Percentiles rank a stretch among this genome's conserved stretches.
Conservation (phyloP, 35 echinoderm and acorn worm genomes). For the Ophioderma brevispina region DNA sequence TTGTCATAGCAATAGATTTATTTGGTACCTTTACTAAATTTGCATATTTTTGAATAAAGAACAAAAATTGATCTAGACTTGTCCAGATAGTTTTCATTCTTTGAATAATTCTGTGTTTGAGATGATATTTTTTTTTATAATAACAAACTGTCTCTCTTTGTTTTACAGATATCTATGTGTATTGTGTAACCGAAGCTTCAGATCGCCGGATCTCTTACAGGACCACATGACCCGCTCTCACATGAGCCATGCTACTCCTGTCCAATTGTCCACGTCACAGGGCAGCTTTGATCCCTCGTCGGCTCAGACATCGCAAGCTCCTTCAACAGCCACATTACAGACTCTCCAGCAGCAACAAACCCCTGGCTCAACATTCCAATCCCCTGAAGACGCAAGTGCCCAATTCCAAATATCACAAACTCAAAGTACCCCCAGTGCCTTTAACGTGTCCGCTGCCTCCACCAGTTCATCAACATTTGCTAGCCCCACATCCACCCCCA, state of each 20-base stretch:
- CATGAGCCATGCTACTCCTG: background rate
- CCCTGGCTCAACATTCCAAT: background rate
- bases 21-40: too few species aligned
- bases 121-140: too few species aligned
- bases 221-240: background rate
- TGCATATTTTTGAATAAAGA: too few species aligned
- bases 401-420: background rate
- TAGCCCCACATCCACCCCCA: background rate
- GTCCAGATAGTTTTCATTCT: too few species aligned
- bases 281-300: background rate
- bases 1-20: too few species aligned
- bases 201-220: background rate
- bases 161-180: background rate
- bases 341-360: background rate
- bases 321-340: background rate
- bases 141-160: too few species aligned
- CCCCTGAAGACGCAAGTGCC: background rate
- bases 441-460: background rate
- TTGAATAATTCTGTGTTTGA: too few species aligned
- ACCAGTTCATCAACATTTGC: background rate
- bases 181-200: background rate
- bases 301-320: background rate
- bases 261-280: background rate
- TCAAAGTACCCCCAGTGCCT: background rate
- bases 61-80: too few species aligned